Evolutionary conservation across 2,113 vertebrate species (phyloP), one percentile per base, ranked within the genome.

Genomic region (Excalfactoria chinensis): DNA sequence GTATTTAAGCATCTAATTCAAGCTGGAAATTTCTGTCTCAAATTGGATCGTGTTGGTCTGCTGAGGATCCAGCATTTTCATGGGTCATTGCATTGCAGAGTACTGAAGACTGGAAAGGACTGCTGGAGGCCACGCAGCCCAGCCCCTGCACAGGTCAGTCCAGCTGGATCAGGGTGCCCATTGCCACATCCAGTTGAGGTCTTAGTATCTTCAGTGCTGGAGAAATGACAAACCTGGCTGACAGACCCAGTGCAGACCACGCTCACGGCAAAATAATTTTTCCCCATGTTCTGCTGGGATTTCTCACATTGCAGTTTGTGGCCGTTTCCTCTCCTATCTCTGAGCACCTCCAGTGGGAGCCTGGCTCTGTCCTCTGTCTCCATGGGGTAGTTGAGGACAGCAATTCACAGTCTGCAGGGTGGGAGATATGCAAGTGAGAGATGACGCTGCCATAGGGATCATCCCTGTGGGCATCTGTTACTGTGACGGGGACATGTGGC

Each of bases 401-500:
- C 21, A 22, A 59, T 59, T 59, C 56, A 59, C n/a, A 59, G 7
- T 22, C n/a, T 59, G n/a, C n/a, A 2, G 72, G 58, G 85, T 72
- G 59, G 28, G n/a, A 59, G 55, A 32, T 58, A 18, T n/a, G 18
- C 55, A n/a, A 19, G 32, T 13, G 18, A n/a, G 19, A 18, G 19
- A 20, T 30, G 11, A 58, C 7, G 32, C 55, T 58, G 55, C 55
- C 55, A n/a, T 12, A 58, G 32, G 55, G 55, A 58, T n/a, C 11
- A 18, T 32, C 55, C 32, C 56, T 71, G 16, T 28, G 16, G 30
- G 28, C 20, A 6, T 37, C 25, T n/a, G 48, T 7, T 51, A 28
- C 22, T 0, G 1, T 0, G 0, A n/a, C 0, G 0, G 35, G 51
- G 34, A 48, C 28, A 20, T 55, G 34, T 60, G 32, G 40, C 60